Base-by-base conservation (phyloP, 2,797 vertebrate genomes). In the Sebastes variabilis region DNA sequence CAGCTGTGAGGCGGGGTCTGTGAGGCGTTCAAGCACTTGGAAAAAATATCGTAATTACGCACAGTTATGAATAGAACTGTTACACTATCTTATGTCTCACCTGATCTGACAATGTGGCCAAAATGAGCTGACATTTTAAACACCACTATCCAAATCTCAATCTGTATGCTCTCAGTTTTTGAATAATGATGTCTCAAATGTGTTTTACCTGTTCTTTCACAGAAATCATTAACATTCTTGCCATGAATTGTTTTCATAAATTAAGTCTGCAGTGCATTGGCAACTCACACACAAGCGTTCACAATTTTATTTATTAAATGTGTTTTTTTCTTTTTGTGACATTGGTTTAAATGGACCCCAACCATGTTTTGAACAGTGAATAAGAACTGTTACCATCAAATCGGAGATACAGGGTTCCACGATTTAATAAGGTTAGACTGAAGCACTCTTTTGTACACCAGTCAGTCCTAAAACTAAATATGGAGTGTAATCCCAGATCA, bases 281-380 rank as follows among this genome's bases (percentile, higher is more conserved):
- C 55, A 81, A 85, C 66, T 66, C 55, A 2, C 36, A 71, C 14
- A 71, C 66, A 89, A 79, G 72, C 76, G 49, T 85, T 83, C 55
- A 84, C 49, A 30, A 42, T 80, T 88, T 88, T 46, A 91, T 92
- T 92, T 92, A 90, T 92, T 88, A 29, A 77, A 66, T 7, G 20
- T 72, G 14, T 46, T 42, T 16, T 8, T 46, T 46, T 46, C 42
- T 54, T 82, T 82, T 56, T 18, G 18, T 85, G 68, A 67, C 80
- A 77, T 72, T 83, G 84, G 77, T 91, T 91, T 75, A 85, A 86
- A 86, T 36, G 34, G 34, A 36, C 34, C 34, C 34, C 10, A 36
- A 12, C 34, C 4, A 36, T 36, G 34, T 36, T 36, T 36, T 36
- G 34, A 36, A 36, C 34, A 36, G 34, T 0, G 34, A 36, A 36